Percentiles rank a stretch among this genome's conserved stretches.
phyloP scores from a whole-genome alignment of 2,888 invertebrate species.

The Alentia gelatinosa region DNA sequence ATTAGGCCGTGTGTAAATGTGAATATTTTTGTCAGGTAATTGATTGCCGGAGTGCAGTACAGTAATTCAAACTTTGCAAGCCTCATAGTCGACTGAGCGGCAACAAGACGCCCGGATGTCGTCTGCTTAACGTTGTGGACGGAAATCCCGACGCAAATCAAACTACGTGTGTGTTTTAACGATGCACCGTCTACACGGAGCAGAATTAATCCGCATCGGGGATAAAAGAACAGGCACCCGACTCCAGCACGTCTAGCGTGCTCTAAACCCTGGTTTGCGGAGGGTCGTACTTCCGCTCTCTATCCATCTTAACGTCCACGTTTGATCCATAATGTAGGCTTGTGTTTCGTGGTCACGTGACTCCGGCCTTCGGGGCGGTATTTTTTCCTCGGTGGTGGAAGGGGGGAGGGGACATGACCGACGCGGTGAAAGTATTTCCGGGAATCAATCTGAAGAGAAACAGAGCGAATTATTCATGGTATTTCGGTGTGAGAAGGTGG shows the following conservation, averaged over 20 bases:
- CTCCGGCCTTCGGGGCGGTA: neutral
- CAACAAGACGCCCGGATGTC: too few species aligned
- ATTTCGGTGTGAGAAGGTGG: neutral
- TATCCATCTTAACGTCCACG: neutral
- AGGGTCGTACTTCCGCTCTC: too few species aligned
- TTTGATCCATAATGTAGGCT: neutral
- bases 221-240: neutral
- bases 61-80: too few species aligned
- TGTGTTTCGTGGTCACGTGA: neutral
- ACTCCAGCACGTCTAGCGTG: neutral
- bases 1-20: too few species aligned
- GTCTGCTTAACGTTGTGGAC: too few species aligned
- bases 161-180: too few species aligned
- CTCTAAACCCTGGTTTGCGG: neutral
- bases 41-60: too few species aligned
- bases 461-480: conserved; percentile 39
- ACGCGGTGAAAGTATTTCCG: neutral
- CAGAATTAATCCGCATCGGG: neutral
- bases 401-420: neutral
- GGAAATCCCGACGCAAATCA: too few species aligned
- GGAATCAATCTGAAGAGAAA: conserved; percentile 39
- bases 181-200: too few species aligned
- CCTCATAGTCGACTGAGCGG: too few species aligned
- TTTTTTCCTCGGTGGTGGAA: neutral
- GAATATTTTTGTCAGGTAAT: too few species aligned